These are phyloP conservation scores for Psittacus erithacus DNA, from an alignment of 2,113 vertebrate genomes.

Conservation along the genomic window DNA sequence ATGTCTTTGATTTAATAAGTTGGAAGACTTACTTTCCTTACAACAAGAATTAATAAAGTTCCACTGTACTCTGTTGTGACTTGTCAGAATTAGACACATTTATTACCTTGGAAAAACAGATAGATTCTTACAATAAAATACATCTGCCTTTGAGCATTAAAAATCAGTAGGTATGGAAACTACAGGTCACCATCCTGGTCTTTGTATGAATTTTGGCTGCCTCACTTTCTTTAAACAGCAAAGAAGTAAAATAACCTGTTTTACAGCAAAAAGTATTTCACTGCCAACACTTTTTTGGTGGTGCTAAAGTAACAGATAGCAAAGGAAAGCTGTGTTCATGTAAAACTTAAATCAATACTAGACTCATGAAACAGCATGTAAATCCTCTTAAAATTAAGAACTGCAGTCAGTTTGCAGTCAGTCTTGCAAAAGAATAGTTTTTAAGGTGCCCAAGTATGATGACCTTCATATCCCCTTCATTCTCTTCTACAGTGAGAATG, in stretches of 20 bases:
- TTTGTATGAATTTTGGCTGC: not conserved
- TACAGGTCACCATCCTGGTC: not conserved
- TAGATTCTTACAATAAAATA: not conserved
- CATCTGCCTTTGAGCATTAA: not conserved
- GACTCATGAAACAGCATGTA: not conserved
- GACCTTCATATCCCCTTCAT: not conserved
- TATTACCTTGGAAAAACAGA: not conserved
- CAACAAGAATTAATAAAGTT: not conserved
- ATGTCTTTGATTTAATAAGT: not conserved
- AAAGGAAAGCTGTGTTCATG: not conserved
- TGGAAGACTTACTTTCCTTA: not conserved
- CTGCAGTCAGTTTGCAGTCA: not conserved
- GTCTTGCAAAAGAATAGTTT: not conserved
- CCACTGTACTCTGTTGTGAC: not conserved
- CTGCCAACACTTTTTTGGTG: not conserved
- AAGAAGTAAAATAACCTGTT: not conserved
- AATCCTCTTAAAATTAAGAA: not conserved
- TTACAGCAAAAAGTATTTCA: not conserved
- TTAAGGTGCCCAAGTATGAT: not conserved
- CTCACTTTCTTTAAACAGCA: not conserved
- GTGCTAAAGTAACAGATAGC: not conserved
- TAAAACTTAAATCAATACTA: not conserved
- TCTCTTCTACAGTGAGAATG: not conserved
- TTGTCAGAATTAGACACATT: not conserved
- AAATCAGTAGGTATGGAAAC: not conserved